Percentiles rank a stretch among this genome's conserved stretches.
These are phyloP conservation scores for Oplegnathus fasciatus DNA, from an alignment of 2,113 vertebrate species.

Conservation along the genomic window DNA sequence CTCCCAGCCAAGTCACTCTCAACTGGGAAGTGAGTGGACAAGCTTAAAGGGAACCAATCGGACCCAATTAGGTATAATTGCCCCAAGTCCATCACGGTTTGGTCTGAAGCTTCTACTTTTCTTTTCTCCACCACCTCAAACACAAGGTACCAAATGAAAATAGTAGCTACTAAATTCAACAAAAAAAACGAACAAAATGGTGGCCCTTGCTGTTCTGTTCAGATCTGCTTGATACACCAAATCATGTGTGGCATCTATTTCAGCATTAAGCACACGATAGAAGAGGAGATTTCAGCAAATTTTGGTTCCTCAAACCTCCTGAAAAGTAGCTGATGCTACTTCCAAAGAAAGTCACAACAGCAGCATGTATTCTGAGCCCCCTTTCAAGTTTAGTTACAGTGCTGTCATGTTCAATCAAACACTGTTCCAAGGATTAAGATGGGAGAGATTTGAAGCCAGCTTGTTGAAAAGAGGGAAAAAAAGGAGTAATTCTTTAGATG, in stretches of 20 bases:
- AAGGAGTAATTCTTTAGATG: constrained; percentile 75
- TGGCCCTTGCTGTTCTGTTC: constrained; percentile 2
- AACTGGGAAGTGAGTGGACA: constrained; percentile 71
- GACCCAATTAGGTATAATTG: constrained; percentile 79
- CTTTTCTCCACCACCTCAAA: constrained; percentile 38
- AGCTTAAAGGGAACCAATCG: constrained; percentile 75
- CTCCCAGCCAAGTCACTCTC: constrained; percentile 75
- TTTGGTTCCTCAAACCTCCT: constrained; percentile 56
- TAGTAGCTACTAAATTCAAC: constrained; percentile 7
- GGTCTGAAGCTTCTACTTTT: constrained; percentile 63
- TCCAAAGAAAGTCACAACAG: constrained; percentile 72
- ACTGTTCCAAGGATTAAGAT: constrained; percentile 67
- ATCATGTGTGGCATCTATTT: constrained; percentile 5
- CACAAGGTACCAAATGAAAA: constrained; percentile 8
- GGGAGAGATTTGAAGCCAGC: constrained; percentile 71
- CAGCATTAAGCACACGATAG: background rate
- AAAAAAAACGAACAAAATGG: background rate
- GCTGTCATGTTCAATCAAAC: constrained; percentile 78
- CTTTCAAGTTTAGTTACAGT: constrained; percentile 79
- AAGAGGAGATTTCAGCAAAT: constrained; percentile 57
- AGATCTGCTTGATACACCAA: background rate
- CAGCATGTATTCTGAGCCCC: constrained; percentile 64
- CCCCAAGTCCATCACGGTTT: constrained; percentile 77
- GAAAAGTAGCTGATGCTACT: constrained; percentile 72
- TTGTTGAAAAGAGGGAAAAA: constrained; percentile 64